Evolutionary conservation across 2,113 vertebrate genomes (phyloP), one percentile per base, ranked within the genome.

Genomic region (Tupaia tana): DNA sequence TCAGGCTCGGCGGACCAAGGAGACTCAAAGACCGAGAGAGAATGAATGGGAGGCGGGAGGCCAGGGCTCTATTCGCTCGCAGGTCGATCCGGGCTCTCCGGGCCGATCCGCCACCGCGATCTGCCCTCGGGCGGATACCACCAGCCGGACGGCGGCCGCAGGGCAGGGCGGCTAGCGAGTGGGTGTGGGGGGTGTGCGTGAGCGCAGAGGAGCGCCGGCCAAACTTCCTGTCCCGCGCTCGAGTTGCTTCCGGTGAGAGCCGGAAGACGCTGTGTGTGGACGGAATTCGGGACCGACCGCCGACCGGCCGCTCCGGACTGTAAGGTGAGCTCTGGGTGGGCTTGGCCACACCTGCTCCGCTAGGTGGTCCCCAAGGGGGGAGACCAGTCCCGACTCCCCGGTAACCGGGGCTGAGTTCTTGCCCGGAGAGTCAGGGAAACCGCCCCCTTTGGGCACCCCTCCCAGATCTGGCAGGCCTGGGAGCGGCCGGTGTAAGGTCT

Each of bases 191-290:
- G 43, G 43, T 83, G 97, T 22, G 95, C 7, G 18, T 14, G 56
- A 59, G 81, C 54, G 43, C 43, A 6, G 54, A 90, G 83, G 84
- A 43, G 77, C 43, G 43, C 43, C 43, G 74, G 92, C 89, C 92
- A 95, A 95, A 95, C 97, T 98, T 98, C 97, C 97, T 97, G 97
- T 97, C 97, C 97, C 97, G 97, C 97, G 91, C 86, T 92, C 7
- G 79, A 15, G 91, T 96, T 77, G 96, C 93, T 98, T 98, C 97
- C 97, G 97, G 97, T 94, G 59, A 86, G 96, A 95, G 97, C 97
- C 97, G 97, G 97, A 98, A 98, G 97, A 95, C 74, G 92, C 94
- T 27, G 74, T 56, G 64, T 96, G 96, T 94, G 97, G 97, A 93
- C 96, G 94, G 96, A 96, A 93, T 95, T 80, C 43, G 89, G 86